A percentile compares a stretch with the other conserved stretches of the same genome.
Evolutionary conservation across 1,140 invertebrate species (phyloP).

Genomic region (Diploscapter pachys): DNA sequence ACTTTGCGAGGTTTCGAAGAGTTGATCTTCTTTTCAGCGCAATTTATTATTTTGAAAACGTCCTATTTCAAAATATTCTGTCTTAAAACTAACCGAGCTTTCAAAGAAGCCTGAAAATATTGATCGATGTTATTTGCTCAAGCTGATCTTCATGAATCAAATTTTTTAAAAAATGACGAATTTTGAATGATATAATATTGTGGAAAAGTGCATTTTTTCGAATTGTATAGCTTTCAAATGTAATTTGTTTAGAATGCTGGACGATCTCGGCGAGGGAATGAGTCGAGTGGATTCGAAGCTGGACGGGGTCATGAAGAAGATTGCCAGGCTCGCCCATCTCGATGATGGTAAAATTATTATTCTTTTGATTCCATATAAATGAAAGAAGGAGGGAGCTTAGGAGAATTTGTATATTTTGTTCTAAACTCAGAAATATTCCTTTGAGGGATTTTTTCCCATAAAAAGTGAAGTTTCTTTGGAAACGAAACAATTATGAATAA

Average conservation of each 20-base stretch:
- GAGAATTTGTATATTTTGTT: neutral
- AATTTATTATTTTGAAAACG: neutral
- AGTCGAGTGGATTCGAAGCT: conserved; percentile 86
- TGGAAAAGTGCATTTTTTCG: conserved; percentile 3
- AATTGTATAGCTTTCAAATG: neutral
- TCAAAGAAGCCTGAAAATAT: too few species aligned
- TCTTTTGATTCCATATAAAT: neutral
- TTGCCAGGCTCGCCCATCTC: conserved; percentile 89
- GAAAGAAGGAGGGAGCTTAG: neutral
- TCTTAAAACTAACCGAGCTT: too few species aligned
- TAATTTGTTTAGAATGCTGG: conserved; percentile 76
- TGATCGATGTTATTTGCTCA: neutral
- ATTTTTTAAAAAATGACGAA: neutral
- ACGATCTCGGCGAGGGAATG: conserved; percentile 87
- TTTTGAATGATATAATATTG: neutral
- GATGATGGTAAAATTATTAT: conserved; percentile 78
- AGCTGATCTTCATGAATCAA: neutral
- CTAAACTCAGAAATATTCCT: neutral
- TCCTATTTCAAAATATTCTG: neutral
- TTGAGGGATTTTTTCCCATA: neutral
- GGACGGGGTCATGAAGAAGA: conserved; percentile 90
- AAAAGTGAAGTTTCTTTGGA: too few species aligned
- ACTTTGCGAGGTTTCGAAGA: neutral
- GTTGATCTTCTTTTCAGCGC: neutral
- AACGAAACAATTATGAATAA: too few species aligned